These are phyloP conservation scores for Idris sp. DNA, from an alignment of 1,140 invertebrate genomes.

Conservation along the genomic window DNA sequence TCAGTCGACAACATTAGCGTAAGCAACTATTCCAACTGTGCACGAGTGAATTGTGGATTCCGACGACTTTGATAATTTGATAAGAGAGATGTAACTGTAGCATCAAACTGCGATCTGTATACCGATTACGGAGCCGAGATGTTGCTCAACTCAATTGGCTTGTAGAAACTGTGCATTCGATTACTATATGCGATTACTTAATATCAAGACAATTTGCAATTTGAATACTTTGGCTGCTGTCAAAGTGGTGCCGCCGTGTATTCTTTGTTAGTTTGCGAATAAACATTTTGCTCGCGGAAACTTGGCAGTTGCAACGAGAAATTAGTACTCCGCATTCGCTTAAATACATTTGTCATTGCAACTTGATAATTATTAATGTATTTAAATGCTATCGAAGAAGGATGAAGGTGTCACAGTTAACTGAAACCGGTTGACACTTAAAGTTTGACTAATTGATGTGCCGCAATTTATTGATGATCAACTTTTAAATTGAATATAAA, in stretches of 20 bases:
- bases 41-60: slow-evolving; percentile 54
- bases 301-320: too few species aligned
- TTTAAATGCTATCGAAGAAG: too few species aligned
- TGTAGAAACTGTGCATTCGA: slow-evolving; percentile 49
- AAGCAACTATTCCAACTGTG: slow-evolving; percentile 33
- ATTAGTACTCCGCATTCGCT: slow-evolving; percentile 37
- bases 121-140: slow-evolving; percentile 54
- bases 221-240: background rate
- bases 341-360: slow-evolving; percentile 40
- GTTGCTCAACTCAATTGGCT: slow-evolving; percentile 47
- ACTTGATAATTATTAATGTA: slow-evolving; percentile 50
- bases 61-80: slow-evolving; percentile 52
- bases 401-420: too few species aligned
- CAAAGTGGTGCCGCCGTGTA: too few species aligned
- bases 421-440: too few species aligned
- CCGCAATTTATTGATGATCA: too few species aligned
- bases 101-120: slow-evolving; percentile 50
- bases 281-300: too few species aligned
- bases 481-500: too few species aligned
- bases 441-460: too few species aligned
- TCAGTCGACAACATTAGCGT: slow-evolving; percentile 9
- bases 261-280: too few species aligned
- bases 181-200: slow-evolving; percentile 59
- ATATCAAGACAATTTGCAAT: slow-evolving; percentile 55
- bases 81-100: slow-evolving; percentile 56